Base-by-base conservation (phyloP, 1,140 invertebrate species). In the Drosophila kepulauana region DNA sequence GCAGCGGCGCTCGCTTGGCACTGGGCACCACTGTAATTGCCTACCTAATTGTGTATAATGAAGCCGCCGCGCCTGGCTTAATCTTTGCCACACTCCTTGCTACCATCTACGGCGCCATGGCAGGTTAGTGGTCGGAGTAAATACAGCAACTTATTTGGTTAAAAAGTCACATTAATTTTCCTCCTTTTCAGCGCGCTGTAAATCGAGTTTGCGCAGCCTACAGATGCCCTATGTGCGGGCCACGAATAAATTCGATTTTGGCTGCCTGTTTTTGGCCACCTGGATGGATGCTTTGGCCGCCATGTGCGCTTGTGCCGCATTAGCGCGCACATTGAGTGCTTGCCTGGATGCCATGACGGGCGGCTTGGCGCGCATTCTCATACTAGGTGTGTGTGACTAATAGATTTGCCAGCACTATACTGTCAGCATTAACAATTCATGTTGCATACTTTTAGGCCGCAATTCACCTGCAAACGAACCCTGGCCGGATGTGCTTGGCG, bases 401-500 rank as follows among this genome's bases (percentile, higher is more conserved):
- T 73, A 75, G 69, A 70, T 11, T 15, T 28, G 38, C 45, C 46
- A 10, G 33, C 15, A 79, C 71, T 90, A 65, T 89, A 11, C 11
- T 52, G 0, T 8, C 5, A 16, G 13, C 2, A 45, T 49, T 45
- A 41, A 43, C 8, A 43, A 48, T 48, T 46, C 49, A 49, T 51
- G 59, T 67, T 89, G 85, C 81, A 48, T 89, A 81, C 81, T 85
- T 89, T 81, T 48, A 91, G 93, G 94, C n/a, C 87, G 94, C 57
- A 93, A 93, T 65, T 88, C 93, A 62, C 93, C 93, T 5, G 79
- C 92, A 11, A 94, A 94, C 2, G 95, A 95, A 84, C 95, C 95
- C 3, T 95, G 95, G 94, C 95, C 95, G 49, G 95, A 96, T 92
- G 94, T 96, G 1, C 79, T 96, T 15, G 95, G 95, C n/a, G 94